Evolutionary conservation across 2,797 vertebrate genomes (phyloP).

Genomic region (Florisuga fusca): DNA sequence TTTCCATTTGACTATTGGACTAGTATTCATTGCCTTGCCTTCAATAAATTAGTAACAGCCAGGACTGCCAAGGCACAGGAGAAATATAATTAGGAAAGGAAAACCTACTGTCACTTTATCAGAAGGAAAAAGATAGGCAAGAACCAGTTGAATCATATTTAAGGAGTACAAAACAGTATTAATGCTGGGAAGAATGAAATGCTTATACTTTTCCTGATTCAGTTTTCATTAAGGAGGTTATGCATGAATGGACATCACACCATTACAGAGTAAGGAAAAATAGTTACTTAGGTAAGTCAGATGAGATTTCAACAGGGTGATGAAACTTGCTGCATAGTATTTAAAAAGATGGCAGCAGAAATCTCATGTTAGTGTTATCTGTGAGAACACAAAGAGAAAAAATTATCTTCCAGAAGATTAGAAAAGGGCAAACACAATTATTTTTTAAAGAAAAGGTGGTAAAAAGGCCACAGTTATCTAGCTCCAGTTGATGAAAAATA

Average conservation of each 20-base stretch:
- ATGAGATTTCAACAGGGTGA: not conserved
- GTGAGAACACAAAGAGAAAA: not conserved
- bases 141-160: not conserved
- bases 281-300: not conserved
- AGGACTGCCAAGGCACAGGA: not conserved
- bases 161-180: not conserved
- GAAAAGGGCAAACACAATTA: not conserved
- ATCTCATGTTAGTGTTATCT: not conserved
- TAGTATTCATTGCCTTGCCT: not conserved
- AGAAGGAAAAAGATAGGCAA: not conserved
- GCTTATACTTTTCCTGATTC: not conserved
- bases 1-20: not conserved
- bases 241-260: not conserved
- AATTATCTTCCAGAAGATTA: not conserved
- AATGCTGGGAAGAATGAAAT: not conserved
- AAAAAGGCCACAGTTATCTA: not conserved
- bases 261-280: not conserved
- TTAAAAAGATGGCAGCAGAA: not conserved
- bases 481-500: not conserved
- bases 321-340: not conserved
- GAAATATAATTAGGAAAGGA: not conserved
- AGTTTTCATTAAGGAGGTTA: not conserved
- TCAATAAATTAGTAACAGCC: not conserved
- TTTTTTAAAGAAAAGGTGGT: not conserved
- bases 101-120: not conserved